Evolutionary conservation across 2,797 vertebrate species (phyloP).

Genomic region (Coregonus suidteri): DNA sequence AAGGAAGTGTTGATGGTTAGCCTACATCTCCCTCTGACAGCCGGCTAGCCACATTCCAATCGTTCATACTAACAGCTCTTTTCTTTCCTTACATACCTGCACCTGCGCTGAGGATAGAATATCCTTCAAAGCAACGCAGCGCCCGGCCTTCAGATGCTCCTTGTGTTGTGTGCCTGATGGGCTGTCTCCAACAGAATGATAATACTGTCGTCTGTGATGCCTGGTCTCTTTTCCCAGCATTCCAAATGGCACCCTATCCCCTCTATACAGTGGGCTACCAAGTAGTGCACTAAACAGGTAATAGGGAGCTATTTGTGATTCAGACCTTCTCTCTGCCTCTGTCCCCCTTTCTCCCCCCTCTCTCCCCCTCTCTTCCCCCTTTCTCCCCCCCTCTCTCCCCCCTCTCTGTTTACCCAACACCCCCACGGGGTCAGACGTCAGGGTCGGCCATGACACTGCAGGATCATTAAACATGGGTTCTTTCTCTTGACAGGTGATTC

Average conservation of each 20-base stretch:
- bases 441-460: conserved; percentile 50
- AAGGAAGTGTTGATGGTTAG: neutral
- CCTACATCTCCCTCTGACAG: neutral
- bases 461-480: conserved; percentile 56
- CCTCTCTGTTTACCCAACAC: conserved; percentile 66
- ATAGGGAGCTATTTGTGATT: no score
- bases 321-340: neutral
- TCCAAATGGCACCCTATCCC: no score
- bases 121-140: conserved; percentile 73
- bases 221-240: neutral
- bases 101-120: conserved; percentile 76
- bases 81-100: conserved; percentile 45
- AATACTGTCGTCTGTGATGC: conserved; percentile 26
- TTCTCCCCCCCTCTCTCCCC: neutral
- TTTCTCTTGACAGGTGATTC: conserved; percentile 32
- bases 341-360: conserved; percentile 2
- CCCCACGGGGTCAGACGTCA: conserved; percentile 13
- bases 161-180: conserved; percentile 29
- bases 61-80: no score
- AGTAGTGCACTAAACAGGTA: no score
- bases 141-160: conserved; percentile 50
- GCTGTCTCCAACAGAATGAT: conserved; percentile 28
- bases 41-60: neutral
- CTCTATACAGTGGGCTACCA: no score
- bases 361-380: no score